phyloP scores from a whole-genome alignment of 2,113 vertebrate species.

The Lasiurus borealis region DNA sequence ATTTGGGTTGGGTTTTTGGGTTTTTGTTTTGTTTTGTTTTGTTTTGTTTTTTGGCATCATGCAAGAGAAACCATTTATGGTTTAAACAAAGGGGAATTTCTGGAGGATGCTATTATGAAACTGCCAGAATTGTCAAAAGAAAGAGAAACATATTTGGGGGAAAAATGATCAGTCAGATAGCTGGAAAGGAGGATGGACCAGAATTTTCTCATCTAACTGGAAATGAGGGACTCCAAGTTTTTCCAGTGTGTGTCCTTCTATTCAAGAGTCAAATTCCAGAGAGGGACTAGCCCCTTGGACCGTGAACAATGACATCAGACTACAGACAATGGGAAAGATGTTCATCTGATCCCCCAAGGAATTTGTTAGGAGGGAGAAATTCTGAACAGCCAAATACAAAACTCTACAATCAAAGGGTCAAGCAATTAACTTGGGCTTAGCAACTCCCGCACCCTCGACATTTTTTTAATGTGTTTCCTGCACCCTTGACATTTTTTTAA shows the following conservation, averaged over 20 bases:
- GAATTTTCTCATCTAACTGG: background rate
- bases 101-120: background rate
- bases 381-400: constrained; percentile 11
- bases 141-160: background rate
- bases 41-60: background rate
- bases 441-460: background rate
- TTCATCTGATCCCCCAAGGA: background rate
- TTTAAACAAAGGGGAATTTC: background rate
- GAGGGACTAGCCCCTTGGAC: background rate
- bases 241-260: background rate
- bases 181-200: background rate
- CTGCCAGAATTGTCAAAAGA: background rate
- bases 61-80: background rate
- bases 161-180: background rate
- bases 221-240: background rate
- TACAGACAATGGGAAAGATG: background rate
- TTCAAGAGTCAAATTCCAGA: background rate
- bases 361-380: constrained; percentile 3
- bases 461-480: too few relatives aligned
- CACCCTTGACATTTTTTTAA: too few relatives aligned
- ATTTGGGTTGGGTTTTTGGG: background rate
- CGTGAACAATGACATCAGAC: background rate
- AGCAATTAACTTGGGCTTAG: background rate
- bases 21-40: background rate
- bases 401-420: background rate